Evolutionary conservation across 2,888 invertebrate species (phyloP).

Genomic region (Eudasyphora cyanicolor): DNA sequence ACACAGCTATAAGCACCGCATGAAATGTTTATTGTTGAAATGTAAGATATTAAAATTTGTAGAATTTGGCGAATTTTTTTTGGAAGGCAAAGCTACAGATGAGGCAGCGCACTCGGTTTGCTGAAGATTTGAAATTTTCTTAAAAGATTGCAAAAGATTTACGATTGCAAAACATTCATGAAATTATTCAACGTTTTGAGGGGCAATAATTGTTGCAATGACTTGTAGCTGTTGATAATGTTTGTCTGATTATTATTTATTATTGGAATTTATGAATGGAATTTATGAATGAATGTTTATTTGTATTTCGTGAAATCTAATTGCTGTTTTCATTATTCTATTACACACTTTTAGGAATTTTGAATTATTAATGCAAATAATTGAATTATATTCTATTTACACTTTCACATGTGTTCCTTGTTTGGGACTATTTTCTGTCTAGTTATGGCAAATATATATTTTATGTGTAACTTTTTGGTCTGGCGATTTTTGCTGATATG

Average conservation of each 20-base stretch:
- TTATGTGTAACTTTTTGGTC: slow-evolving; percentile 6
- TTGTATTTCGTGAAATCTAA: background rate
- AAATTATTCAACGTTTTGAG: too few relatives aligned
- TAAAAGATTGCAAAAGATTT: too few relatives aligned
- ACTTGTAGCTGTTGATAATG: background rate
- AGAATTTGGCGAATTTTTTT: background rate
- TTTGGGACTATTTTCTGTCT: background rate
- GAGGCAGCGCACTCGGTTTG: background rate
- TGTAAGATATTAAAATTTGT: background rate
- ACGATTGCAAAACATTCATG: too few relatives aligned
- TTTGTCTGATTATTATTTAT: background rate
- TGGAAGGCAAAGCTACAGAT: background rate
- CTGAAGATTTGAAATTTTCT: too few relatives aligned
- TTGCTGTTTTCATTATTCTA: background rate
- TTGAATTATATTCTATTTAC: slow-evolving; percentile 19
- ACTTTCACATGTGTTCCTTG: background rate
- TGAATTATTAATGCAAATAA: background rate
- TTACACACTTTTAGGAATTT: background rate
- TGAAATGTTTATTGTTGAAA: background rate
- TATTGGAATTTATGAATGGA: background rate
- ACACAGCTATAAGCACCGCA: background rate
- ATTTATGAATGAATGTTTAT: background rate
- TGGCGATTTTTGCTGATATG: slow-evolving; percentile 10
- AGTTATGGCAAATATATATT: background rate
- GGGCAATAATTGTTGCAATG: too few relatives aligned